These are phyloP conservation scores for Lerema accius DNA, from an alignment of 1,140 invertebrate species.

Conservation along the genomic window DNA sequence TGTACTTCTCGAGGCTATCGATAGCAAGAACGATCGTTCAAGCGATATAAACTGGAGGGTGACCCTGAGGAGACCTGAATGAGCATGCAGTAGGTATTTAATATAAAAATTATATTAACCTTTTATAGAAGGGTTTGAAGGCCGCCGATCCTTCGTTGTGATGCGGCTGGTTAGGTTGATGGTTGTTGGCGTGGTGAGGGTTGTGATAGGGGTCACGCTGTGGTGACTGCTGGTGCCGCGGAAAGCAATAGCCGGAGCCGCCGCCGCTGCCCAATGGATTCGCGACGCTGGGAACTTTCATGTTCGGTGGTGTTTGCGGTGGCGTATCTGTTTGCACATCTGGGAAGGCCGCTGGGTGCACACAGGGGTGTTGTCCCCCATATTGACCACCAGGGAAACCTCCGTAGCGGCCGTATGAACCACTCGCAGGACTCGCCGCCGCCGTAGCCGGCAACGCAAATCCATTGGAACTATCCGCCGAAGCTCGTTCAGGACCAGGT, in stretches of 20 bases:
- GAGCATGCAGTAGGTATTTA: slow-evolving; percentile 13
- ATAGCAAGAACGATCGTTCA: background rate
- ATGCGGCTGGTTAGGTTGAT: slow-evolving; percentile 83
- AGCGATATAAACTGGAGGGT: background rate
- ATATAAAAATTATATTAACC: slow-evolving; percentile 82
- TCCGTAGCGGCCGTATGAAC: slow-evolving; percentile 82
- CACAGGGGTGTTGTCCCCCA: slow-evolving; percentile 75
- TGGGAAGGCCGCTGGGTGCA: slow-evolving; percentile 87
- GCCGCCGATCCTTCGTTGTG: slow-evolving; percentile 87
- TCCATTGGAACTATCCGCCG: slow-evolving; percentile 71
- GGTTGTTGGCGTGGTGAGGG: slow-evolving; percentile 81
- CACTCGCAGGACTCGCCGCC: slow-evolving; percentile 72
- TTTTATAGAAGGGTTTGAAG: slow-evolving; percentile 95
- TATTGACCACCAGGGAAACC: slow-evolving; percentile 82
- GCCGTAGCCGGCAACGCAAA: slow-evolving; percentile 77
- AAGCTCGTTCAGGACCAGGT: slow-evolving; percentile 62
- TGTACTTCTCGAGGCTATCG: slow-evolving; percentile 32
- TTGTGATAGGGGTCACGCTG: slow-evolving; percentile 82
- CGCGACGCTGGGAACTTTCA: slow-evolving; percentile 91
- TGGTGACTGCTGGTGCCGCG: slow-evolving; percentile 80
- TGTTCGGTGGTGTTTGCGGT: slow-evolving; percentile 95
- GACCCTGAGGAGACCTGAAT: slow-evolving; percentile 16
- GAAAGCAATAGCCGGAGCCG: slow-evolving; percentile 81
- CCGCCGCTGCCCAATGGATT: slow-evolving; percentile 83
- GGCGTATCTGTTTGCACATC: slow-evolving; percentile 95